Evolutionary conservation across 2,797 vertebrate genomes (phyloP).

Genomic region (Halcyon leucocephala): DNA sequence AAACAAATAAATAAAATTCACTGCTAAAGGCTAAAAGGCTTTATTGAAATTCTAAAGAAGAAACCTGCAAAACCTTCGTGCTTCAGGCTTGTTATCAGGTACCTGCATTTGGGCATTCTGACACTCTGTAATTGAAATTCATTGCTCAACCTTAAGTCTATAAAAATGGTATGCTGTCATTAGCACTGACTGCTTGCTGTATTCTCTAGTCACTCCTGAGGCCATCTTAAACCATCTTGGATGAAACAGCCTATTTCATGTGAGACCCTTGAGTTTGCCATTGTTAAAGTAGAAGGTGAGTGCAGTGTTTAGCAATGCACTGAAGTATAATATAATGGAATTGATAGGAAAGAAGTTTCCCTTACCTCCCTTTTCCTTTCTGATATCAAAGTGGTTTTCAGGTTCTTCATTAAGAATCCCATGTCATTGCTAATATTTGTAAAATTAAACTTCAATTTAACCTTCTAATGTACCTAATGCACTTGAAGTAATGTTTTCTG

Average conservation of each 20-base stretch:
- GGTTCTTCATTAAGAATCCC: background rate
- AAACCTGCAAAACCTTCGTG: constrained; percentile 35
- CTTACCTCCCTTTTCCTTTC: background rate
- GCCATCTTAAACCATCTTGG: constrained; percentile 71
- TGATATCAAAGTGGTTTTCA: background rate
- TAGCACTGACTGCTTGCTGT: constrained; percentile 67
- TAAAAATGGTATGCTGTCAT: constrained; percentile 74
- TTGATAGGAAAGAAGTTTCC: background rate
- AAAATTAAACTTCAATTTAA: constrained; percentile 64
- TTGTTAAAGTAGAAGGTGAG: constrained; percentile 59
- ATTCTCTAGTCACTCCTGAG: constrained; percentile 73
- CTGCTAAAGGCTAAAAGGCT: constrained; percentile 66
- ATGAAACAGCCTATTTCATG: constrained; percentile 74
- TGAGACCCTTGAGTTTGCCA: constrained; percentile 57
- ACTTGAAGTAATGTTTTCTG: constrained; percentile 21
- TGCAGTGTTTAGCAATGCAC: constrained; percentile 50
- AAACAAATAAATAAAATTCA: background rate
- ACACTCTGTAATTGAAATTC: constrained; percentile 80
- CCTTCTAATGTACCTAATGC: background rate
- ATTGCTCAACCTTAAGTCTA: constrained; percentile 77
- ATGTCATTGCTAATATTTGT: constrained; percentile 12
- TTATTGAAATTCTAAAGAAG: constrained; percentile 77
- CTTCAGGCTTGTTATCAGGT: constrained; percentile 75
- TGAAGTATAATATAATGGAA: constrained; percentile 3
- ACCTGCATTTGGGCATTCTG: constrained; percentile 73